These are phyloP conservation scores for Neoitamus cyanurus DNA, from an alignment of 2,888 invertebrate species.

Conservation along the genomic window DNA sequence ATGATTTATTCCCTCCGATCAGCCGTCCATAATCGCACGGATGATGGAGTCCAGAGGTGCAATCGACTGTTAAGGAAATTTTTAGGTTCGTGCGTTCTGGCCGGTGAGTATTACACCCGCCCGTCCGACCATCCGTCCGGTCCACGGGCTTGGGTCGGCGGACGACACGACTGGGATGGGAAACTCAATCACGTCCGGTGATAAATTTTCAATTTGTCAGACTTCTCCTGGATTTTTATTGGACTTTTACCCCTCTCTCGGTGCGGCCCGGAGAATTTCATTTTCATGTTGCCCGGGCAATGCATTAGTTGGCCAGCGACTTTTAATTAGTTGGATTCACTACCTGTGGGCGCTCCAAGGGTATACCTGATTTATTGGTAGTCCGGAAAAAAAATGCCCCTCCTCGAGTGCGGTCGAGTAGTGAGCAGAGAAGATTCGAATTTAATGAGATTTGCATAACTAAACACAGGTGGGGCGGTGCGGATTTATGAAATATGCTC, in stretches of 20 bases:
- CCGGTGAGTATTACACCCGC: background rate
- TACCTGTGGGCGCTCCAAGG: background rate
- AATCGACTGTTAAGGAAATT: slow-evolving; percentile 25
- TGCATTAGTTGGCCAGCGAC: background rate
- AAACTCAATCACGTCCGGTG: slow-evolving; percentile 40
- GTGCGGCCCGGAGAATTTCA: background rate
- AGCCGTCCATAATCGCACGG: background rate
- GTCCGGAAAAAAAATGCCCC: background rate
- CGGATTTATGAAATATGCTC: slow-evolving; percentile 22
- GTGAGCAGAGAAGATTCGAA: slow-evolving; percentile 3
- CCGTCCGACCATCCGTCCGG: background rate
- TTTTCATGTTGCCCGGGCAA: background rate
- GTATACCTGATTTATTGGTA: slow-evolving; percentile 22
- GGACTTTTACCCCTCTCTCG: background rate
- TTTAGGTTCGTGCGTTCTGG: slow-evolving; percentile 22
- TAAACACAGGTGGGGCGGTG: background rate
- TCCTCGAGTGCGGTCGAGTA: background rate
- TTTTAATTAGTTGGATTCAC: slow-evolving; percentile 20
- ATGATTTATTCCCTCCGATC: background rate
- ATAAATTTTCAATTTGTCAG: slow-evolving; percentile 45
- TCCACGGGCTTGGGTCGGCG: background rate
- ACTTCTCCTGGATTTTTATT: slow-evolving; percentile 11
- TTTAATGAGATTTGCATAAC: slow-evolving; percentile 37
- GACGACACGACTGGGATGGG: background rate
- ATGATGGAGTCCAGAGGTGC: slow-evolving; percentile 6